phyloP scores from a whole-genome alignment of 2,113 vertebrate species.

The Alexandromys fortis region DNA sequence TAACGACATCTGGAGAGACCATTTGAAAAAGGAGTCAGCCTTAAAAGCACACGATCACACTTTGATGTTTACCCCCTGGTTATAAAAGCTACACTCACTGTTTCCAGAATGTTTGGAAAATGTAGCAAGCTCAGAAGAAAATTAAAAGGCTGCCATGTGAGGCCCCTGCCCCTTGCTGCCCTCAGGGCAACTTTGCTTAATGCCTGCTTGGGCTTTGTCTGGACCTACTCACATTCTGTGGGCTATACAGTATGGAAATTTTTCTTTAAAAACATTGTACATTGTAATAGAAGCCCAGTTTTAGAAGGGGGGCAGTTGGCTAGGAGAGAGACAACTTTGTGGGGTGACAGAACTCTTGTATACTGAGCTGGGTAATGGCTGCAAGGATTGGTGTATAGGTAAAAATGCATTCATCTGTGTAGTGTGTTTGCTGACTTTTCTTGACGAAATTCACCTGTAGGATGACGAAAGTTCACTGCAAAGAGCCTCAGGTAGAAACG shows the following conservation, averaged over 20 bases:
- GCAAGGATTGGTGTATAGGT: not conserved
- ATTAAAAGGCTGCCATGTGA: conserved; percentile 6
- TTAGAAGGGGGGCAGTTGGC: not conserved
- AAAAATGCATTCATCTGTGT: not conserved
- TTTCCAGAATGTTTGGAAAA: conserved; percentile 65
- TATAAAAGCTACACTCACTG: conserved; percentile 45
- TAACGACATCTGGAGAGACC: conserved; percentile 71
- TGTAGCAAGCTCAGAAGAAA: conserved; percentile 48
- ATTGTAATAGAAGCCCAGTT: not conserved
- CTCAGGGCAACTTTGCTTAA: not conserved
- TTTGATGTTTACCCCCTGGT: conserved; percentile 1
- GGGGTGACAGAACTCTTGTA: not conserved
- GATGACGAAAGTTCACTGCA: not conserved
- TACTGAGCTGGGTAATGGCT: not conserved
- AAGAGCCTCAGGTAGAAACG: not conserved
- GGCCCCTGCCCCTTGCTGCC: not conserved
- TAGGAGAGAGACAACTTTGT: not conserved
- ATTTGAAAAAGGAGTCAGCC: conserved; percentile 55
- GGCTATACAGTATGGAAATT: not conserved
- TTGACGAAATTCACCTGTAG: not conserved
- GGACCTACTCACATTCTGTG: not conserved
- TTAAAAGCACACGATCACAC: conserved; percentile 47
- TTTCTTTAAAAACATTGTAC: conserved; percentile 12
- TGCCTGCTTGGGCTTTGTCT: not conserved
- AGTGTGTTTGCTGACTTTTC: not conserved